Conservation (phyloP, 2,113 vertebrate genomes). For the Muntiacus muntjak region DNA sequence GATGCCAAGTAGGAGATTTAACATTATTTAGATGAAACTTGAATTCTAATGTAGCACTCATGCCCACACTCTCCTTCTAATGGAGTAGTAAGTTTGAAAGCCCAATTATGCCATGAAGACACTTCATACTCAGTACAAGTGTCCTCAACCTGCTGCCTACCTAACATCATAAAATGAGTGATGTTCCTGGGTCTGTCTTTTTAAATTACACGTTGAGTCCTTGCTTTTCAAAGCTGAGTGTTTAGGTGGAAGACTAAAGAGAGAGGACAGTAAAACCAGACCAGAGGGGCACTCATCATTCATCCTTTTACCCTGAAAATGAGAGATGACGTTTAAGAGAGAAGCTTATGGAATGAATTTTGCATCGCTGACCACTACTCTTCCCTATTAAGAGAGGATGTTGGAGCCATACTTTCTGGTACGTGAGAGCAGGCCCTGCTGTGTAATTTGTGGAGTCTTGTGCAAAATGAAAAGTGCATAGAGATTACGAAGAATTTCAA, state of each 20-base stretch:
- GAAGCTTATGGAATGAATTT: neutral
- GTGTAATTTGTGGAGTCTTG: neutral
- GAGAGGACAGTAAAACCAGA: neutral
- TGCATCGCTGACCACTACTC: neutral
- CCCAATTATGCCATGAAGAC: slow-evolving; percentile 43
- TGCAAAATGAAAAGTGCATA: neutral
- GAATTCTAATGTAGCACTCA: slow-evolving; percentile 51
- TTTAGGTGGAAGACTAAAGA: neutral
- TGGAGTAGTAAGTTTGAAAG: slow-evolving; percentile 49
- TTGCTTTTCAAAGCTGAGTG: neutral
- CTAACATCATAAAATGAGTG: neutral
- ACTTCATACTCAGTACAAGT: neutral
- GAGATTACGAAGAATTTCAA: neutral
- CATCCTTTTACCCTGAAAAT: neutral
- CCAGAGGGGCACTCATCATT: neutral
- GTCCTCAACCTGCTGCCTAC: neutral
- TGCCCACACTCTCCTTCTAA: slow-evolving; percentile 42
- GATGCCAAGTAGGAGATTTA: slow-evolving; percentile 56
- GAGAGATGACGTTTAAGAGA: neutral
- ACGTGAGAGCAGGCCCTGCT: neutral
- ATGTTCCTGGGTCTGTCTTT: neutral
- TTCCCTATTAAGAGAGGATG: neutral
- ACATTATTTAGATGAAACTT: slow-evolving; percentile 61
- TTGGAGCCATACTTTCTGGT: neutral
- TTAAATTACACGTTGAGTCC: neutral